A percentile compares a stretch with the other conserved stretches of the same genome.
Conservation (phyloP, 2,888 invertebrate species). For the Gymnosoma rotundatum region DNA sequence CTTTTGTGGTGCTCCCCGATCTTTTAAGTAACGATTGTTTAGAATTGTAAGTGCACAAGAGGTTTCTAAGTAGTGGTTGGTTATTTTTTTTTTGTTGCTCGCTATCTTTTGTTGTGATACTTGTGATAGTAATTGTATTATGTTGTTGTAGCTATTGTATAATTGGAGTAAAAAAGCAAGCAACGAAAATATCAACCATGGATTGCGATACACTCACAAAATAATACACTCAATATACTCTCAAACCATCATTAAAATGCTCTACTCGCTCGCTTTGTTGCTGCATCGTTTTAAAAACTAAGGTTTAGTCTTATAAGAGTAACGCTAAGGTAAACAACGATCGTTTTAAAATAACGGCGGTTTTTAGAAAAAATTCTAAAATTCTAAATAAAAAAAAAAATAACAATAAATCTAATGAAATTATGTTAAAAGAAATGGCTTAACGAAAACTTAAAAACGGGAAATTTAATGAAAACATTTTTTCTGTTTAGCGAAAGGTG, state of each 20-base stretch:
- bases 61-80: constrained; percentile 65
- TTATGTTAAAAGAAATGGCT: neutral
- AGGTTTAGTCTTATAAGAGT: constrained; percentile 81
- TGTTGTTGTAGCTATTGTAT: constrained; percentile 50
- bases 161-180: constrained; percentile 44
- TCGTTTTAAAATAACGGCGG: constrained; percentile 68
- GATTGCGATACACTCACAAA: constrained; percentile 71
- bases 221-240: constrained; percentile 59
- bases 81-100: constrained; percentile 44
- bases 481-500: neutral
- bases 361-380: constrained; percentile 48
- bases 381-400: constrained; percentile 30
- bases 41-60: constrained; percentile 54
- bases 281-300: constrained; percentile 75
- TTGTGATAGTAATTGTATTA: constrained; percentile 59
- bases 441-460: constrained; percentile 13
- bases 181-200: constrained; percentile 65
- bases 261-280: constrained; percentile 73
- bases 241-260: constrained; percentile 61
- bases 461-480: neutral
- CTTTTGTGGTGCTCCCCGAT: constrained; percentile 49
- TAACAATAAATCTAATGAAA: neutral
- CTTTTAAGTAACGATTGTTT: constrained; percentile 47
- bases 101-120: constrained; percentile 60
- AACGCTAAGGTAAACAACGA: constrained; percentile 76